Evolutionary conservation across 2,888 invertebrate species (phyloP), one percentile per base, ranked within the genome.

Genomic region (Dolichomitus sp.): DNA sequence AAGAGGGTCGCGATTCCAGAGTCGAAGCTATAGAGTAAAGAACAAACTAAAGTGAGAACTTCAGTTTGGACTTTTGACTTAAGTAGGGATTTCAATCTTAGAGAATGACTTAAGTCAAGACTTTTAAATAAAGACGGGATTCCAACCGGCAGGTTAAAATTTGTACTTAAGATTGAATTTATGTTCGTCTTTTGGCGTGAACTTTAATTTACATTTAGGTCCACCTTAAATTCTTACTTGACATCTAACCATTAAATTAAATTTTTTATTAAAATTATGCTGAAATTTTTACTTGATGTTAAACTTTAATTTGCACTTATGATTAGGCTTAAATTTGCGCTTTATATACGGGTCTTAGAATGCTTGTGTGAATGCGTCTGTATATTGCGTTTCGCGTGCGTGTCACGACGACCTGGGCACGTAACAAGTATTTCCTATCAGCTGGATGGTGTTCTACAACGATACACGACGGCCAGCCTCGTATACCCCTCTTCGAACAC

Each of bases 351-450:
- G n/a, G 1, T 17, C 27, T 19, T 12, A 19, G 14, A 17, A 14
- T n/a, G 61, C 17, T 61, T 61, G 37, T 17, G 33, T 9, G 37
- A 59, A 17, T 33, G 59, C 17, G 37, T 61, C 23, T 50, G 30
- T 30, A 30, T 66, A 30, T 50, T 17, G 66, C 50, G 48, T 19
- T 50, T 68, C 50, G 66, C 66, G 23, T 45, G 70, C 61, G 37
- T 59, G 30, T 59, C 59, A 33, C 12, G 61, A 7, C 37, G 37
- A 17, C 37, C 6, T n/a, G 70, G 9, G 14, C 30, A 57, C 57
- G 80, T 75, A 69, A 80, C 80, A 81, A 57, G 77, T 77, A 81
- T 77, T 77, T 54, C 63, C 70, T 81, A 81, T 81, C 81, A 77
- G 75, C 52, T 42, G 65, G 68, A 80, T 68, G 69, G 65, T 83